Base-by-base conservation (phyloP, 2,113 vertebrate genomes). In the Halichoerus grypus region DNA sequence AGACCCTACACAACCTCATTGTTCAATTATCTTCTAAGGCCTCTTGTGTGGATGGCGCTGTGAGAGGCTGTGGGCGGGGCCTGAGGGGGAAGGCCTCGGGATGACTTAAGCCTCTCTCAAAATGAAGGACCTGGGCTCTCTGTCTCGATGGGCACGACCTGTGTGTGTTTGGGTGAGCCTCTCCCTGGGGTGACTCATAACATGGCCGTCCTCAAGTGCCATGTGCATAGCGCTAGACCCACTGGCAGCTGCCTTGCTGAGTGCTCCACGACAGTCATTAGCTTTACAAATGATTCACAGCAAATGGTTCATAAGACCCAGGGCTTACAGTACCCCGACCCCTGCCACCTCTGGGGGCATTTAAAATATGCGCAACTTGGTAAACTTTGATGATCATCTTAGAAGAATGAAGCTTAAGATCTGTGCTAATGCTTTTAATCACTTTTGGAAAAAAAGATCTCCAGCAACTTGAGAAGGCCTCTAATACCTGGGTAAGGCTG, bases 121-220 rank as follows among this genome's bases (percentile, higher is more conserved):
- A 16, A 82, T 21, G 36, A 19, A 95, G 31, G n/a, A 13, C 8
- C 51, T 87, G 51, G 42, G 33, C 22, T 84, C 24, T 53, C 3
- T 24, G 72, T 71, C 36, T 81, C 5, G 0, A 1, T 0, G 3
- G 55, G 10, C 5, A 49, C 8, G 10, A 15, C 0, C 0, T 16
- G 5, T 33, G 11, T 57, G 88, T 19, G 16, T 33, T 74, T 61
- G 14, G 39, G 1, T 7, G 14, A 57, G 28, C 13, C 69, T 83
- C 18, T 0, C 36, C 5, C 36, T 77, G 28, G 46, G 7, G 55
- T 42, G 13, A 28, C 26, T 42, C 22, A 18, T 1, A 12, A 7
- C 1, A 36, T 4, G 16, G 31, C 3, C 15, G 31, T 51, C 63
- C 42, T 59, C 15, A 14, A 36, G n/a, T 11, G 36, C 49, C 53